These are phyloP conservation scores for Apolygus lucorum DNA, from an alignment of 1,140 invertebrate species.

Conservation along the genomic window DNA sequence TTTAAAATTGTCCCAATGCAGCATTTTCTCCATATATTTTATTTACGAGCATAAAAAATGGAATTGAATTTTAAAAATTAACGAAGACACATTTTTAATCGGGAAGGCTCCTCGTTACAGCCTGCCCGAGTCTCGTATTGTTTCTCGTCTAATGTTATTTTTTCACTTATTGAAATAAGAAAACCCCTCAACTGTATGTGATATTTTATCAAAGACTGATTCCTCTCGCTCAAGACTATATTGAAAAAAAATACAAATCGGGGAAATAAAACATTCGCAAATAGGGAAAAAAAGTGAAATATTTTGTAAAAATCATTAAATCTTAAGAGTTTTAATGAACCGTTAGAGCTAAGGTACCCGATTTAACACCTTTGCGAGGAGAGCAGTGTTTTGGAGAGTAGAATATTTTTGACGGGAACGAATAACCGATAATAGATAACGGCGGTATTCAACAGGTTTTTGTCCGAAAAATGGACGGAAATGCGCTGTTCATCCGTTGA, in stretches of 20 bases:
- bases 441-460: too few species aligned
- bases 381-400: not conserved
- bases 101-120: too few species aligned
- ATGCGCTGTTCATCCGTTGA: too few species aligned
- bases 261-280: not conserved
- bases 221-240: constrained; percentile 14
- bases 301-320: too few species aligned
- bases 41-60: constrained; percentile 6
- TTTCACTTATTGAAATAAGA: constrained; percentile 5
- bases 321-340: too few species aligned
- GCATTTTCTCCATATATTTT: not conserved
- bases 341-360: not conserved
- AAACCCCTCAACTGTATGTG: constrained; percentile 22
- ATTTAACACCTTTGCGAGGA: not conserved
- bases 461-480: too few species aligned
- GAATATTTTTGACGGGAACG: too few species aligned
- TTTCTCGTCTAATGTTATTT: too few species aligned
- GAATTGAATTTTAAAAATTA: not conserved
- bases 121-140: too few species aligned
- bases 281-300: not conserved
- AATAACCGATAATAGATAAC: too few species aligned
- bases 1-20: not conserved
- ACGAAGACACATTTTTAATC: too few species aligned
- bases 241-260: not conserved
- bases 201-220: constrained; percentile 24